Conservation (phyloP, 2,888 invertebrate species). For the Euclidia mi region DNA sequence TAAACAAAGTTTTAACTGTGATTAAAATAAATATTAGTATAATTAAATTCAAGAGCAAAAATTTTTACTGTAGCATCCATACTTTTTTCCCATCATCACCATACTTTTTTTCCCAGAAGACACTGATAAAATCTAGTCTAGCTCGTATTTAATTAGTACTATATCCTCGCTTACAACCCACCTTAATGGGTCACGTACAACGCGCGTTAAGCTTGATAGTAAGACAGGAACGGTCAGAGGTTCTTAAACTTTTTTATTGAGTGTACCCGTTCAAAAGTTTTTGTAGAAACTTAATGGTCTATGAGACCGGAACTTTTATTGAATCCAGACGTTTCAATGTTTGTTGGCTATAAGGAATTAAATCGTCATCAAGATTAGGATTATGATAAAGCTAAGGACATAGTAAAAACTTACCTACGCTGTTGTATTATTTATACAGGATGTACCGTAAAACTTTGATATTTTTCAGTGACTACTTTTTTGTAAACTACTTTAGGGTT, state of each 20-base stretch:
- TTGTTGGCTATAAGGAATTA: conserved; percentile 3
- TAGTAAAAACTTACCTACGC: too few species aligned
- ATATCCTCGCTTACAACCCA: conserved; percentile 29
- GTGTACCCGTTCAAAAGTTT: conserved; percentile 35
- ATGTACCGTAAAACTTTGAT: too few species aligned
- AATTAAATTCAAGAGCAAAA: too few species aligned
- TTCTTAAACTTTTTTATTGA: conserved; percentile 50
- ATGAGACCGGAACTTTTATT: conserved; percentile 39
- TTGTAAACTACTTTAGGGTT: too few species aligned
- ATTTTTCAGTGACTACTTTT: too few species aligned
- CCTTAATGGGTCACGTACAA: conserved; percentile 67
- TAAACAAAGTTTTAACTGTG: too few species aligned
- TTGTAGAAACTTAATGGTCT: conserved; percentile 38
- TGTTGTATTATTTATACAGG: too few species aligned
- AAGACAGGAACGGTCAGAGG: conserved; percentile 35
- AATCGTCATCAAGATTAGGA: background rate
- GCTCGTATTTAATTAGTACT: conserved; percentile 37
- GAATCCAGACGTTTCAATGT: conserved; percentile 16
- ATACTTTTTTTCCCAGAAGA: conserved; percentile 11
- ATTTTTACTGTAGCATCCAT: too few species aligned
- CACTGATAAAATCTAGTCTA: conserved; percentile 19
- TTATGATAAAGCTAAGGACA: too few species aligned
- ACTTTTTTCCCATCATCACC: too few species aligned
- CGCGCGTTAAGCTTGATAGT: conserved; percentile 60
- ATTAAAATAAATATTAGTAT: too few species aligned